Evolutionary conservation across 2,797 vertebrate genomes (phyloP), one percentile per base, ranked within the genome.

Genomic region (Pangasius krempfi): DNA sequence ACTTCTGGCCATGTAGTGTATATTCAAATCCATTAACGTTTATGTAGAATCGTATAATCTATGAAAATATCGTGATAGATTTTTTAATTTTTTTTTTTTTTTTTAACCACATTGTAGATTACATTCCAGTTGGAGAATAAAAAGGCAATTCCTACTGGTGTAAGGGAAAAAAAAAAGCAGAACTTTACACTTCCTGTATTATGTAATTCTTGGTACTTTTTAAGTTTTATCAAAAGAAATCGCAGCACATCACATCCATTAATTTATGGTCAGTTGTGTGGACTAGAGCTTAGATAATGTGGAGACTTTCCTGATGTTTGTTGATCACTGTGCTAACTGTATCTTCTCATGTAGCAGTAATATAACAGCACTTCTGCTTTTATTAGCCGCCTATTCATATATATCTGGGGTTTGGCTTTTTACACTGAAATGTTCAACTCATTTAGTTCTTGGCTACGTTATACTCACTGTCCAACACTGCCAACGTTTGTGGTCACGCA

Each of bases 311-410:
- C 30, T 22, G 64, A 50, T 80, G 82, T 76, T 33, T 85, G 73
- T 70, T 80, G 37, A 91, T 85, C 86, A 90, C 83, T 90, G 88
- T 90, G 84, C 76, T 58, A 82, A 47, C 47, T 87, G n/a, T 84
- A 76, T 85, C 60, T 87, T 50, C 66, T 88, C 44, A 86, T 89
- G 89, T 86, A 86, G 70, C 66, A 84, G 68, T 72, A 84, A 85
- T 88, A 68, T 83, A 76, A 50, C 82, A 79, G 62, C 30, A 66
- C 40, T 20, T 64, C 40, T 88, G 82, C 54, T 79, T 75, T 50
- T 82, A 30, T 87, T 75, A 37, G 54, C 82, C 37, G 47, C 33
- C 68, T 83, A 70, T 86, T 88, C 68, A 44, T 3, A 82, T 72
- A 44, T 22, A 5, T 80, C 37, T 22, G 44, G 72, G 10, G 27